Conservation (phyloP, 2,797 vertebrate species). For the Lepus townsendii region DNA sequence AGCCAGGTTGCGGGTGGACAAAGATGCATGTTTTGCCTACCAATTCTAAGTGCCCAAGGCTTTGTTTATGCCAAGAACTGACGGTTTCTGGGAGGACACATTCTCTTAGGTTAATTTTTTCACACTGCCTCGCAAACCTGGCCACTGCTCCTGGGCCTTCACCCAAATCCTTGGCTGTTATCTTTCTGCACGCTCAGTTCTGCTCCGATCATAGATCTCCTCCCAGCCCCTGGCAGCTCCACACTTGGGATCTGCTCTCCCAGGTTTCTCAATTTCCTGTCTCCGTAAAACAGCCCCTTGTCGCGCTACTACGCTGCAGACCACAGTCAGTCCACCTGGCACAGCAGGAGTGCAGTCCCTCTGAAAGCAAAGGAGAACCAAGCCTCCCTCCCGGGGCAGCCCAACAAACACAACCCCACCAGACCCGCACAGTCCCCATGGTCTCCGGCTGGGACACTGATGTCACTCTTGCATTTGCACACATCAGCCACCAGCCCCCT, state of each 20-base stretch:
- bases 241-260: neutral
- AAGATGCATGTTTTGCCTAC: rapidly evolving
- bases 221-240: neutral
- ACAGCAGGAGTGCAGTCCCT: too few relatives aligned
- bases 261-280: constrained; percentile 45
- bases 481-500: neutral
- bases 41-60: neutral
- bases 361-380: neutral
- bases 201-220: neutral
- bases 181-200: neutral
- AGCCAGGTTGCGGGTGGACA: too few relatives aligned
- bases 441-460: neutral
- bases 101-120: too few relatives aligned
- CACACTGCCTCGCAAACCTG: neutral
- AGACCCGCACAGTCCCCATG: neutral
- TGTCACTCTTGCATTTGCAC: neutral
- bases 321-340: neutral
- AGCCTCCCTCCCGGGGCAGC: neutral
- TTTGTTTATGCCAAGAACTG: neutral
- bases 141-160: neutral
- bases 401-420: neutral
- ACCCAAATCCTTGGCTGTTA: neutral
- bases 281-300: neutral
- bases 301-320: neutral
- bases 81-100: too few relatives aligned